Percentiles rank a stretch among this genome's conserved stretches.
These are phyloP conservation scores for Heliothis peltigera DNA, from an alignment of 2,888 invertebrate genomes.

Conservation along the genomic window DNA sequence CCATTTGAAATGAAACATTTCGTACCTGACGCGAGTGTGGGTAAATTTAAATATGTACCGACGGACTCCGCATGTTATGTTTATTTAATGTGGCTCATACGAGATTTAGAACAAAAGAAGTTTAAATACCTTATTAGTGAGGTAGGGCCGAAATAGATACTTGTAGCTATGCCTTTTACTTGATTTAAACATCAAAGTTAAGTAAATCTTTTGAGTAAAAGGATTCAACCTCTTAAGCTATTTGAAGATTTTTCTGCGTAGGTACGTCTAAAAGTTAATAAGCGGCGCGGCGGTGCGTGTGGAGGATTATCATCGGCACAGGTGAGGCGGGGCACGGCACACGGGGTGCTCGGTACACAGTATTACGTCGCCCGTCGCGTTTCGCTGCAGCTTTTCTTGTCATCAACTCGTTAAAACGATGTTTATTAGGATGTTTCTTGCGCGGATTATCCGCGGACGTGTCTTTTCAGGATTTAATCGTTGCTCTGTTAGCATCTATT, in stretches of 20 bases:
- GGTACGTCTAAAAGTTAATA: conserved; percentile 42
- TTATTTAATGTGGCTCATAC: conserved; percentile 57
- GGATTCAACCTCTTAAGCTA: conserved; percentile 29
- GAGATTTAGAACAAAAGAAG: conserved; percentile 68
- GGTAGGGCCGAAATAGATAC: conserved; percentile 41
- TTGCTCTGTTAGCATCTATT: conserved; percentile 84
- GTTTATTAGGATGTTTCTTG: conserved; percentile 84
- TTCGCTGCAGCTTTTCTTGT: conserved; percentile 67
- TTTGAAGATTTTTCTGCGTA: conserved; percentile 29
- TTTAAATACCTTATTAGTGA: conserved; percentile 50
- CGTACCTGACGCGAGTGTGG: conserved; percentile 35
- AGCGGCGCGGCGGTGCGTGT: conserved; percentile 37
- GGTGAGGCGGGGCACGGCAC: conserved; percentile 35
- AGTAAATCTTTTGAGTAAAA: conserved; percentile 34
- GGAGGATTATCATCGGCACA: conserved; percentile 51
- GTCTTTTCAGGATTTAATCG: conserved; percentile 86
- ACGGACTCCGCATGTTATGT: conserved; percentile 40
- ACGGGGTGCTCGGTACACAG: conserved; percentile 11
- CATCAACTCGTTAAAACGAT: conserved; percentile 79
- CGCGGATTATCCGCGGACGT: conserved; percentile 83
- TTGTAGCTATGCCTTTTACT: conserved; percentile 24
- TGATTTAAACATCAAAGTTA: conserved; percentile 44
- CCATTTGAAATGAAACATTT: conserved; percentile 58
- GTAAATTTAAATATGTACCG: conserved; percentile 60
- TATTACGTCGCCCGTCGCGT: conserved; percentile 22